Evolutionary conservation across 2,888 invertebrate species (phyloP).

Genomic region (Spodoptera exigua): DNA sequence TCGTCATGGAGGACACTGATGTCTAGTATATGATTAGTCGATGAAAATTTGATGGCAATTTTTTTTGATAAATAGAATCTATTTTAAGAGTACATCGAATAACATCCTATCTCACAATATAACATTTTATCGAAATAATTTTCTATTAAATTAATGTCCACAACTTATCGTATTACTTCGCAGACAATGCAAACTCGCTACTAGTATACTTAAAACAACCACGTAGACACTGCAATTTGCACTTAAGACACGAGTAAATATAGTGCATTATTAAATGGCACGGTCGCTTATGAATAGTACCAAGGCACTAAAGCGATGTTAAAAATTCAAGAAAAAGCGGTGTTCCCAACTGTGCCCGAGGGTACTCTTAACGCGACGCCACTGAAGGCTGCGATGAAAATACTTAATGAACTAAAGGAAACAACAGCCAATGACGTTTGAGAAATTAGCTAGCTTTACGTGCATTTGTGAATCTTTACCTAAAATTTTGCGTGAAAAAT

Average conservation of each 20-base stretch:
- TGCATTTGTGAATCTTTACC: conserved; percentile 25
- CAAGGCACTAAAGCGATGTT: conserved; percentile 71
- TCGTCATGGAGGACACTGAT: too few relatives aligned
- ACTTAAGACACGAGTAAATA: conserved; percentile 42
- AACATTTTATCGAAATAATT: conserved; percentile 21
- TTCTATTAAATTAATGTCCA: conserved; percentile 30
- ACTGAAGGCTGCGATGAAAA: conserved; percentile 75
- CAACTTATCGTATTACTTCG: conserved; percentile 40
- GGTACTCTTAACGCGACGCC: conserved; percentile 73
- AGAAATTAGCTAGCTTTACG: conserved; percentile 41
- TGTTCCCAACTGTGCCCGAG: conserved; percentile 74
- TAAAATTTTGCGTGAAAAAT: conserved; percentile 1
- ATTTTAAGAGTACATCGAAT: conserved; percentile 3
- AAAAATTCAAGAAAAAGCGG: conserved; percentile 83
- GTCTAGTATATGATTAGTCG: too few relatives aligned
- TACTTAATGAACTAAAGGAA: conserved; percentile 73
- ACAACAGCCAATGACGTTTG: conserved; percentile 61
- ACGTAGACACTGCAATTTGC: conserved; percentile 42
- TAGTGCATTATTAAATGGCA: conserved; percentile 46
- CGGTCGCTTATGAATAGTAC: conserved; percentile 63
- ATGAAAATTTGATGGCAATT: too few relatives aligned
- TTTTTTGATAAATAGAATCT: too few relatives aligned
- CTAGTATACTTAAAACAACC: conserved; percentile 22
- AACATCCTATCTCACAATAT: conserved; percentile 5
- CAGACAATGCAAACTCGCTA: conserved; percentile 21